These are phyloP conservation scores for Mya arenaria DNA, from an alignment of 1,140 invertebrate species.

Conservation along the genomic window DNA sequence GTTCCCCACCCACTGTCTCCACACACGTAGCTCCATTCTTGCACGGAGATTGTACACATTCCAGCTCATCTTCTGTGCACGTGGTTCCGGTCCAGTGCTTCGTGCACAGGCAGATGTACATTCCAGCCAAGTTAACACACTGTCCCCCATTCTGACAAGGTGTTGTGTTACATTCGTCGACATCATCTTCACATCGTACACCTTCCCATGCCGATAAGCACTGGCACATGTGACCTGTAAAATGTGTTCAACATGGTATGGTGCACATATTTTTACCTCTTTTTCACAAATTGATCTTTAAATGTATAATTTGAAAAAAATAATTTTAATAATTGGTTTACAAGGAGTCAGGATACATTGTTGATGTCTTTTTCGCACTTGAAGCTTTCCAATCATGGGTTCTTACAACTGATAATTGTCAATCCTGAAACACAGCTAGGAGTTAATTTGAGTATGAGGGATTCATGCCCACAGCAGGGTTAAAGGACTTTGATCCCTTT, in stretches of 20 bases:
- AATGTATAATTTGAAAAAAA: no score
- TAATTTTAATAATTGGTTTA: no score
- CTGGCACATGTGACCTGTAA: constrained; percentile 19
- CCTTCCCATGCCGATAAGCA: constrained; percentile 94
- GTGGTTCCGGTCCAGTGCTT: constrained; percentile 91
- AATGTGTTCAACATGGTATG: background rate
- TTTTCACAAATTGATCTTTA: no score
- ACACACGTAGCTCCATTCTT: constrained; percentile 69
- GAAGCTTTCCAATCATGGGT: no score
- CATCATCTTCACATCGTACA: constrained; percentile 93
- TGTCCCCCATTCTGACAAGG: constrained; percentile 89
- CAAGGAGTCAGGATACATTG: no score
- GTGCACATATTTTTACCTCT: no score
- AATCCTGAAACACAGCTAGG: no score
- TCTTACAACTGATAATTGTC: no score
- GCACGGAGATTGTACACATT: constrained; percentile 71
- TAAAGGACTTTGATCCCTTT: no score
- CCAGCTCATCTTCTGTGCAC: constrained; percentile 67
- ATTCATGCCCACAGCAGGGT: no score
- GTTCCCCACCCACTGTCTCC: constrained; percentile 53
- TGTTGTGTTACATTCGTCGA: constrained; percentile 92
- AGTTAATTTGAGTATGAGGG: no score
- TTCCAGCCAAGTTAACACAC: constrained; percentile 86
- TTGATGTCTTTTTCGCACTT: no score
- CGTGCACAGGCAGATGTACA: constrained; percentile 91